These are phyloP conservation scores for Nomada ruficornis DNA, from an alignment of 2,888 invertebrate genomes.

Conservation along the genomic window DNA sequence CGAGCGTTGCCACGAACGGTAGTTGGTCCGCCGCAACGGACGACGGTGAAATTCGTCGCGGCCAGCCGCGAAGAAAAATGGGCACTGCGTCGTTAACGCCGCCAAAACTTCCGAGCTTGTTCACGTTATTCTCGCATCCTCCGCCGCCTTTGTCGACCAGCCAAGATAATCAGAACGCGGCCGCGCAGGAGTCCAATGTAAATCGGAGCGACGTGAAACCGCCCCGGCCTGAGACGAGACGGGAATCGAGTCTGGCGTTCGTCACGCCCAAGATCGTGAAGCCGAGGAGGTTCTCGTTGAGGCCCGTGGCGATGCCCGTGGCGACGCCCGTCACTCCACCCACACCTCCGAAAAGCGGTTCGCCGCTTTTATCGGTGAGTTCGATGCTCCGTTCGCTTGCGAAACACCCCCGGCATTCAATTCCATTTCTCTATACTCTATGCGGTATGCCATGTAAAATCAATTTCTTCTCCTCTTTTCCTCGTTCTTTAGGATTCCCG, in stretches of 20 bases:
- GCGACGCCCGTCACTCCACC: conserved; percentile 71
- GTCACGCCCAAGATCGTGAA: conserved; percentile 24
- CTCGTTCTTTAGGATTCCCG: conserved; percentile 47
- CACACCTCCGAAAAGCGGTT: conserved; percentile 71
- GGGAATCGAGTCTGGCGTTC: conserved; percentile 56
- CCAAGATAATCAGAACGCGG: conserved; percentile 78
- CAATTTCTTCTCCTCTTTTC: neutral
- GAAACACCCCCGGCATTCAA: neutral
- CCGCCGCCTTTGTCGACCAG: conserved; percentile 4
- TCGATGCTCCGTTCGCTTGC: neutral
- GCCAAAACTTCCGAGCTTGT: conserved; percentile 84
- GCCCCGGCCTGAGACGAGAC: conserved; percentile 10
- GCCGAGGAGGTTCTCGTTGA: conserved; percentile 79
- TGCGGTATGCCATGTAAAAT: neutral
- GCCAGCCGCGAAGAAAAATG: conserved; percentile 85
- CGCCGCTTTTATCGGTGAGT: conserved; percentile 69
- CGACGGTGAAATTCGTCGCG: neutral
- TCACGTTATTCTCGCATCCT: conserved; percentile 84
- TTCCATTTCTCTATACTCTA: neutral
- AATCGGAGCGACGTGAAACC: conserved; percentile 58
- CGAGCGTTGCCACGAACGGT: conserved; percentile 82
- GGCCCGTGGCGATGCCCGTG: conserved; percentile 77
- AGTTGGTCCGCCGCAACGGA: neutral
- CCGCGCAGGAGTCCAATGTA: conserved; percentile 59
- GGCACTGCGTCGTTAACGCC: conserved; percentile 86